Percentiles rank a stretch among this genome's conserved stretches.
Conservation (phyloP, 1,140 invertebrate genomes). For the Neodiprion virginianus region DNA sequence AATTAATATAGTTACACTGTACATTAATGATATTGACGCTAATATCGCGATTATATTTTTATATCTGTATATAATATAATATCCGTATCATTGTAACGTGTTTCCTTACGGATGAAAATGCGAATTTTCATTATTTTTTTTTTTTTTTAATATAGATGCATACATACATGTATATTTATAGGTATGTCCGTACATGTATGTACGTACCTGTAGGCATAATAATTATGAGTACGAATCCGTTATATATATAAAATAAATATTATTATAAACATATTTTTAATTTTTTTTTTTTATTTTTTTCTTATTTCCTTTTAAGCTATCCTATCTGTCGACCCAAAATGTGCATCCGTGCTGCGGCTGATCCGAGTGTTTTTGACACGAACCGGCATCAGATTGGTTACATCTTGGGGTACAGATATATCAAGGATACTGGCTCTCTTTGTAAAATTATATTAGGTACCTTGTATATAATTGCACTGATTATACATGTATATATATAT, state of each 20-base stretch:
- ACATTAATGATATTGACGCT: conserved; percentile 57
- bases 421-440: conserved; percentile 58
- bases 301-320: conserved; percentile 44
- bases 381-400: no score
- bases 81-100: conserved; percentile 17
- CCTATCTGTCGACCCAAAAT: conserved; percentile 30
- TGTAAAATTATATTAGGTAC: conserved; percentile 60
- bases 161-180: conserved; percentile 14
- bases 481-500: conserved; percentile 41
- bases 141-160: conserved; percentile 38
- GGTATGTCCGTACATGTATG: conserved; percentile 42
- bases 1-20: conserved; percentile 63
- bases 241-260: conserved; percentile 63
- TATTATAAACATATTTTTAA: conserved; percentile 53
- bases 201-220: no score
- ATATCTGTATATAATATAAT: not conserved
- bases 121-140: conserved; percentile 14
- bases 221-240: conserved; percentile 29
- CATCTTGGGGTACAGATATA: conserved; percentile 20
- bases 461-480: conserved; percentile 57
- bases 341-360: not conserved
- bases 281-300: no score
- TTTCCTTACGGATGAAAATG: not conserved
- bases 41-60: conserved; percentile 26
- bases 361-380: no score